phyloP scores from a whole-genome alignment of 2,113 vertebrate genomes.

The Microtus montanus region DNA sequence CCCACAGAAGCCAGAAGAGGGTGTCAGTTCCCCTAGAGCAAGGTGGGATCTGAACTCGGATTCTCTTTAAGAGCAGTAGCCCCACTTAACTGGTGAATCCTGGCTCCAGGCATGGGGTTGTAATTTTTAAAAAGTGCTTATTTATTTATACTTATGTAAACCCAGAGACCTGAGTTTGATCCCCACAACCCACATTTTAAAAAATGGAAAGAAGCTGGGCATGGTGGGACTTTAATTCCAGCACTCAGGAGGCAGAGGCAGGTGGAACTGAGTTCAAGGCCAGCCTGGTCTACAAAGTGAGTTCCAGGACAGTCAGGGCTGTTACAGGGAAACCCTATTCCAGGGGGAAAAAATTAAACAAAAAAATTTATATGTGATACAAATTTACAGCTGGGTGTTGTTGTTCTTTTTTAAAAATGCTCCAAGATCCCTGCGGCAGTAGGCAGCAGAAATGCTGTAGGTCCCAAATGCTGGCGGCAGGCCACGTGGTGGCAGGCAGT shows the following conservation, averaged over 20 bases:
- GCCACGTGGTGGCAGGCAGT: no score
- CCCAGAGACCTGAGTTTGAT: not conserved
- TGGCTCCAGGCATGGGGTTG: not conserved
- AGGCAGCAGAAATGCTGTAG: no score
- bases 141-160: not conserved
- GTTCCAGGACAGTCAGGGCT: not conserved
- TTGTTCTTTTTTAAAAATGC: no score
- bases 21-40: not conserved
- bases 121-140: no score
- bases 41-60: no score
- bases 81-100: not conserved
- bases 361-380: not conserved
- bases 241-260: not conserved
- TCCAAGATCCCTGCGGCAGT: no score
- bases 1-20: not conserved
- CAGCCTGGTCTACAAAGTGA: not conserved
- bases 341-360: not conserved
- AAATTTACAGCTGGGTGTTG: not conserved
- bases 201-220: not conserved
- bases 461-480: no score
- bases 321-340: not conserved
- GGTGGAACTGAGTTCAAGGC: not conserved
- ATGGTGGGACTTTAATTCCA: not conserved
- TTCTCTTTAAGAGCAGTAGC: not conserved
- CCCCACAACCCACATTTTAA: not conserved